Conservation (phyloP, 2,113 vertebrate genomes). For the Emydura subglobosa region DNA sequence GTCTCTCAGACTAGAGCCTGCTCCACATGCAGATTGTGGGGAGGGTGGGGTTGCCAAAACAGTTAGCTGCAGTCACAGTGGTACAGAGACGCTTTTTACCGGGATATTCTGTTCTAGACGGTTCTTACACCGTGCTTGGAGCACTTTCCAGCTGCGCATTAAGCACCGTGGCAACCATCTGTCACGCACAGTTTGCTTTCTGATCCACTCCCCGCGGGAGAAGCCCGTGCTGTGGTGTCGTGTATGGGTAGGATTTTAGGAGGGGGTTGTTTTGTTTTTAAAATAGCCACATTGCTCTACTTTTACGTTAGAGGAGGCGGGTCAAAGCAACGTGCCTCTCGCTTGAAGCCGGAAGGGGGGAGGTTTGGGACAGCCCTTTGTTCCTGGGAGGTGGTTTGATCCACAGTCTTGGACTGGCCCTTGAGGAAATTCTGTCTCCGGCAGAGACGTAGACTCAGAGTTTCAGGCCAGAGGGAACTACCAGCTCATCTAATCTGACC, state of each 20-base stretch:
- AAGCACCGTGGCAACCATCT: not conserved
- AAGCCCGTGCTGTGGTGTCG: not conserved
- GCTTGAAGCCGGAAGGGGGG: not conserved
- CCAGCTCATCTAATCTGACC: no score
- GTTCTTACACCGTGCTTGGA: not conserved
- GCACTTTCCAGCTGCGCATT: not conserved
- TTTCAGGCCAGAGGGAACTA: no score
- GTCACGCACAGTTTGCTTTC: not conserved
- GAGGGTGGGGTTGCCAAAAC: no score
- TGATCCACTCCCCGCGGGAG: not conserved
- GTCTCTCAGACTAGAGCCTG: not conserved
- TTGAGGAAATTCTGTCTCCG: no score
- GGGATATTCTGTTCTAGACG: no score
- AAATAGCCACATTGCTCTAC: not conserved
- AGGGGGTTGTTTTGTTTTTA: not conserved
- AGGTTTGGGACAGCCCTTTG: not conserved
- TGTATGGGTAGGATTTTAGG: not conserved
- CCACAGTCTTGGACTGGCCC: not conserved
- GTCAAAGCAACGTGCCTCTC: not conserved
- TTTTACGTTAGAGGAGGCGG: not conserved
- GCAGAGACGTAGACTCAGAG: no score
- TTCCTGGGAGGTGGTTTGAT: no score
- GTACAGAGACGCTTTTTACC: no score
- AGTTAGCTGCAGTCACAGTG: no score
- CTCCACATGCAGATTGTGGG: not conserved